Conservation (phyloP, 2,888 invertebrate species). For the Clanis bilineata region DNA sequence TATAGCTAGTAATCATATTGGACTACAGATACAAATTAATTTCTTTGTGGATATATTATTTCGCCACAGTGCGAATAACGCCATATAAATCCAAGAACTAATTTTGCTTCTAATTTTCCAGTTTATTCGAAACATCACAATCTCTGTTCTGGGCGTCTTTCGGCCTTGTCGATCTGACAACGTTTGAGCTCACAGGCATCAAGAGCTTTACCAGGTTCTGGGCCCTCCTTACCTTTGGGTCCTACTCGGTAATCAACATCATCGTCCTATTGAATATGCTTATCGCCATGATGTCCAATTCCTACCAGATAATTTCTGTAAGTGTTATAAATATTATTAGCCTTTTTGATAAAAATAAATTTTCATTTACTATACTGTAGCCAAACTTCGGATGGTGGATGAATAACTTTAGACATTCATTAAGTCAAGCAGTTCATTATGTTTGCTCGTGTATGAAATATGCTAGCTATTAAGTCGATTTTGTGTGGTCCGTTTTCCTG, state of each 20-base stretch:
- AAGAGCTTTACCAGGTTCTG: conserved; percentile 98
- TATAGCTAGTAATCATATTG: not conserved
- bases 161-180: conserved; percentile 96
- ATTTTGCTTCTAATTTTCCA: conserved; percentile 76
- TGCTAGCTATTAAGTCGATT: too few relatives aligned
- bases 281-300: conserved; percentile 99
- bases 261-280: conserved; percentile 98
- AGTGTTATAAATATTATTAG: conserved; percentile 44
- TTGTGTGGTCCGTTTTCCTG: too few relatives aligned
- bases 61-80: too few relatives aligned
- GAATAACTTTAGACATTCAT: too few relatives aligned
- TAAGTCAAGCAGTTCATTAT: too few relatives aligned
- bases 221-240: conserved; percentile 98
- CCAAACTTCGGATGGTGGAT: too few relatives aligned
- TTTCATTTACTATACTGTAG: too few relatives aligned
- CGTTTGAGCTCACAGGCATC: conserved; percentile 96
- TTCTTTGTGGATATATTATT: too few relatives aligned
- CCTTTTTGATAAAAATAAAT: not conserved
- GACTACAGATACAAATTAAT: not conserved
- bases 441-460: too few relatives aligned
- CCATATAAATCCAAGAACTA: too few relatives aligned
- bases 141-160: conserved; percentile 99
- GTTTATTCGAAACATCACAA: conserved; percentile 98
- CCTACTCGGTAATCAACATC: conserved; percentile 98
- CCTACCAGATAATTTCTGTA: conserved; percentile 98